phyloP scores from a whole-genome alignment of 1,140 invertebrate genomes.

The Tetranychus urticae region DNA sequence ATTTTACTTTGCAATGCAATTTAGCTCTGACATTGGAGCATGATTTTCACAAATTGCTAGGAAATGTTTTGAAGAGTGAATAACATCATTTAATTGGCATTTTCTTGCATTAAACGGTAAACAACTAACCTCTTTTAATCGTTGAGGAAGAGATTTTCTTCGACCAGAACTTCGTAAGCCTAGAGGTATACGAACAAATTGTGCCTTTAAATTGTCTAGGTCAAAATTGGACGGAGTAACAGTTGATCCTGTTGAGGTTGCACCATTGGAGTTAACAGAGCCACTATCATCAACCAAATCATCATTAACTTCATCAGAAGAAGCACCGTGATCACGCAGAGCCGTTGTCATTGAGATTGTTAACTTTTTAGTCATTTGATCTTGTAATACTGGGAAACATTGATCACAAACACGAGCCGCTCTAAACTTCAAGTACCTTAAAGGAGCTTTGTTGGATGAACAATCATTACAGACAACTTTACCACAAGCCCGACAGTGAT shows the following conservation, averaged over 20 bases:
- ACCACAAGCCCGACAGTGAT: conserved; percentile 49
- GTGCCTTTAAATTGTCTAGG: background rate
- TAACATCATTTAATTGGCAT: too few relatives aligned
- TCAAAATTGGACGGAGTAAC: background rate
- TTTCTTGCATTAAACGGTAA: too few relatives aligned
- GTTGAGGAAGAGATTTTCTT: background rate
- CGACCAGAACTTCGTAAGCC: background rate
- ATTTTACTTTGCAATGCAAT: too few relatives aligned
- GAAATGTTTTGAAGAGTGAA: too few relatives aligned
- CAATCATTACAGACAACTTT: conserved; percentile 43
- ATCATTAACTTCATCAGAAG: background rate
- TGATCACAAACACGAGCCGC: conserved; percentile 32
- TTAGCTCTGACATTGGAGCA: too few relatives aligned
- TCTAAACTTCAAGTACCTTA: conserved; percentile 35
- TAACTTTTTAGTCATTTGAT: background rate
- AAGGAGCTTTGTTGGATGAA: conserved; percentile 37
- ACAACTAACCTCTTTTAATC: background rate
- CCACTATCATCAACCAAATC: background rate
- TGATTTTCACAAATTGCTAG: too few relatives aligned
- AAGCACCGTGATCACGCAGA: background rate
- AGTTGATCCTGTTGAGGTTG: background rate
- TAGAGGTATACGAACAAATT: background rate
- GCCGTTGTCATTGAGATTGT: background rate
- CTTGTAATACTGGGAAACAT: conserved; percentile 26
- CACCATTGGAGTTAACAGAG: background rate